These are phyloP conservation scores for Chionomys nivalis DNA, from an alignment of 2,113 vertebrate genomes.

Conservation along the genomic window DNA sequence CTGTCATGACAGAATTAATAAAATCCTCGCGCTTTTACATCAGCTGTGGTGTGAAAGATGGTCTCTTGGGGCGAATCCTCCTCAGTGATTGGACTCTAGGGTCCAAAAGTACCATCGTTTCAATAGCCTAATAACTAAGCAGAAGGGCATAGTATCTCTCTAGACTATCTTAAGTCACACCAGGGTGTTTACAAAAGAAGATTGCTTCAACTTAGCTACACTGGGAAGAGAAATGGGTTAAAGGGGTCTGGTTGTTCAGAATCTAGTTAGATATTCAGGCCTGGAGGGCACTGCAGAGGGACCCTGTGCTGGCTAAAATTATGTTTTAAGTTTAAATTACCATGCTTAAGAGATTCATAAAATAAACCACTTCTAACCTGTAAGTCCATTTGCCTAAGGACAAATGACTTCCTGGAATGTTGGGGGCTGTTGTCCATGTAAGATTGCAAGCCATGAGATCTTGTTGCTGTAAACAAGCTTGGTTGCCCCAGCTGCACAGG, in stretches of 20 bases:
- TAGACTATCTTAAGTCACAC: background rate
- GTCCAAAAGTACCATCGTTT: background rate
- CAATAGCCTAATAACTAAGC: background rate
- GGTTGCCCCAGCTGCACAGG: background rate
- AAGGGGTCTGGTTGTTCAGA: background rate
- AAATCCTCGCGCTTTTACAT: too few species aligned
- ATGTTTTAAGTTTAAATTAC: background rate
- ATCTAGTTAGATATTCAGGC: background rate
- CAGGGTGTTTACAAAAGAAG: background rate
- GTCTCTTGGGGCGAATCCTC: too few species aligned
- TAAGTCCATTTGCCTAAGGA: background rate
- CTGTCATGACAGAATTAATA: too few species aligned
- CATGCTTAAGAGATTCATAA: background rate
- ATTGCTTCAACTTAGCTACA: background rate
- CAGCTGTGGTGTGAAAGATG: too few species aligned
- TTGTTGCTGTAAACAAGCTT: background rate
- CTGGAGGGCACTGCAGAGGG: background rate
- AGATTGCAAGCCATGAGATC: background rate
- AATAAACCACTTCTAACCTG: background rate
- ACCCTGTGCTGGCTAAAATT: background rate
- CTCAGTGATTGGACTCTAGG: too few species aligned
- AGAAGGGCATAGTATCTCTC: background rate
- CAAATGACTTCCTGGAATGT: background rate
- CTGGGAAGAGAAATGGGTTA: background rate
- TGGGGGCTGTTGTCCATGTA: background rate